Evolutionary conservation across 2,888 invertebrate genomes (phyloP), one percentile per base, ranked within the genome.

Genomic region (Eristalis pertinax): DNA sequence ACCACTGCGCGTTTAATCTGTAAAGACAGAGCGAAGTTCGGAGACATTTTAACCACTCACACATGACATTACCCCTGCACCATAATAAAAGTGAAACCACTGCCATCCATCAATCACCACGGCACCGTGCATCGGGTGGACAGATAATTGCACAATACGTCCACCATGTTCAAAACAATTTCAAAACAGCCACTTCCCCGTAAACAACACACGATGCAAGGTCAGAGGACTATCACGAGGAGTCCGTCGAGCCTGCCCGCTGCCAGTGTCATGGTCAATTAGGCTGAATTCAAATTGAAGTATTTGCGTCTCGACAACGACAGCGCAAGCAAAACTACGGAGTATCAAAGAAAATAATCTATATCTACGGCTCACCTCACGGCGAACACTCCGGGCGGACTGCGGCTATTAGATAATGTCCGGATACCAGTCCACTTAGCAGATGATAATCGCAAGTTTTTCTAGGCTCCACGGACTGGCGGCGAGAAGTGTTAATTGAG

Each of bases 161-260:
- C 65, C 35, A 19, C 56, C 15, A 74, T 65, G 22, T 32, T 60
- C 19, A 11, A n/a, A 43, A 50, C 24, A 15, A 63, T 29, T 50
- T 77, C 38, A 72, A 72, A 72, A 65, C 65, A 56, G 72, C 41
- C 35, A 70, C 24, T 60, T 50, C 35, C 29, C 1, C 29, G 65
- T 11, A 35, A 62, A 67, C 24, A 26, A 38, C 58, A 62, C 65
- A 29, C 32, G 22, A 70, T 56, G 58, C 74, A 74, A 79, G 78
- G 74, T 73, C 68, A 74, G 70, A 78, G 77, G 83, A 73, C 76
- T 26, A 67, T 35, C 76, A 77, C 77, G 82, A 64, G 29, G 32
- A 67, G 32, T 15, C 62, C 60, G 68, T 73, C 11, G 43, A 78
- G 73, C 73, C 73, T 78, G 68, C 68, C 64, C 78, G 74, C 64